phyloP scores from a whole-genome alignment of 2,113 vertebrate genomes.

The Andinoacara biseriatus region DNA sequence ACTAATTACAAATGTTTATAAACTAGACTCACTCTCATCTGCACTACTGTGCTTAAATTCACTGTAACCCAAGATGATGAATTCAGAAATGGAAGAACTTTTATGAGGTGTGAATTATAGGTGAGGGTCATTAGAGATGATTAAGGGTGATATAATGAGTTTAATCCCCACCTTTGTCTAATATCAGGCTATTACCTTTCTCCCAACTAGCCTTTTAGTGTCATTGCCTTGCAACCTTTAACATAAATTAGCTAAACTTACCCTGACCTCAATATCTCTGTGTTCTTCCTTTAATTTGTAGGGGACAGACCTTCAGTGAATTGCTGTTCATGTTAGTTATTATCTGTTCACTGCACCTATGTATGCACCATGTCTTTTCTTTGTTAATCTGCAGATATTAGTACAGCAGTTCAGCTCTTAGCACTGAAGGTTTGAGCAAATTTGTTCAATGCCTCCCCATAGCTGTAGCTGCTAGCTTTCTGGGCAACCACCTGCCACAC shows the following conservation, averaged over 20 bases:
- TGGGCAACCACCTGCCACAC: neutral
- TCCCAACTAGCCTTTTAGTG: conserved; percentile 60
- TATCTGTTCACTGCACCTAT: neutral
- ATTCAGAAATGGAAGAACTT: conserved; percentile 48
- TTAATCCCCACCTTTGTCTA: conserved; percentile 61
- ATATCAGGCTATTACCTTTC: conserved; percentile 59
- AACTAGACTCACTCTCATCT: neutral
- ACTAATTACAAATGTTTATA: neutral
- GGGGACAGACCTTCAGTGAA: conserved; percentile 20
- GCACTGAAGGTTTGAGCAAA: neutral
- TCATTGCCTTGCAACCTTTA: conserved; percentile 49
- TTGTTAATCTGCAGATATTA: neutral
- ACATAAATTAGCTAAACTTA: conserved; percentile 60
- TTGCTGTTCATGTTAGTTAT: conserved; percentile 5
- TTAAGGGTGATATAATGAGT: conserved; percentile 55
- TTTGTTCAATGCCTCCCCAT: neutral
- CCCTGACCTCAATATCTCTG: conserved; percentile 55
- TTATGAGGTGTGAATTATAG: conserved; percentile 59
- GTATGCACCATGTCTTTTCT: neutral
- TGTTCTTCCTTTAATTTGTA: conserved; percentile 46
- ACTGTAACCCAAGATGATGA: conserved; percentile 37
- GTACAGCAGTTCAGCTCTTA: neutral
- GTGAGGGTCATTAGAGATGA: conserved; percentile 60
- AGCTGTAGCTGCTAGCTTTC: neutral
- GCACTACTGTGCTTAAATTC: conserved; percentile 31